phyloP scores from a whole-genome alignment of 2,888 invertebrate genomes.

The Eudemis profundana region DNA sequence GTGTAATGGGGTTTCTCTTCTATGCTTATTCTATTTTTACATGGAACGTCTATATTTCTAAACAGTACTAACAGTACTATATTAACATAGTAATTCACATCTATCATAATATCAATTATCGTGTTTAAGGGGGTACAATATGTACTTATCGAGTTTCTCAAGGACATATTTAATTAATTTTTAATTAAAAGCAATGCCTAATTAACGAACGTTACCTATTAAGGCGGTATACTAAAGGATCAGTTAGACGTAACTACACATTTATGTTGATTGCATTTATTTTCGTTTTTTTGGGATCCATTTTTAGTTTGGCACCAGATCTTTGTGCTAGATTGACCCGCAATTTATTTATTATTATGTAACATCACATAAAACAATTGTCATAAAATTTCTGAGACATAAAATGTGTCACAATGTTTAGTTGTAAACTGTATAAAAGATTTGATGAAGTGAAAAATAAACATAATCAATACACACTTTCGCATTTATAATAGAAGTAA shows the following conservation, averaged over 20 bases:
- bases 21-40: conserved; percentile 21
- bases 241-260: conserved; percentile 10
- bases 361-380: too few species aligned
- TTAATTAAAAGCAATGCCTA: conserved; percentile 22
- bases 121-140: not conserved
- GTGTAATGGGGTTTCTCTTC: conserved; percentile 32
- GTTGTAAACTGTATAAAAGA: too few species aligned
- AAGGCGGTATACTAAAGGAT: conserved; percentile 36
- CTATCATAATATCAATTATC: conserved; percentile 17
- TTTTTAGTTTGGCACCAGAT: too few species aligned
- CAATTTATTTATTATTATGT: too few species aligned
- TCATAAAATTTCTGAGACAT: too few species aligned
- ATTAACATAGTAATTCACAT: conserved; percentile 17
- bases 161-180: not conserved
- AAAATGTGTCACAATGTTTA: too few species aligned
- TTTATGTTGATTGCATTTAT: too few species aligned
- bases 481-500: not conserved
- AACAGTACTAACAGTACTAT: conserved; percentile 22
- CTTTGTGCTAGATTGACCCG: too few species aligned
- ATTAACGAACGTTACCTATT: conserved; percentile 31
- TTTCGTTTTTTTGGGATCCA: too few species aligned
- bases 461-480: too few species aligned
- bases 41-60: conserved; percentile 27
- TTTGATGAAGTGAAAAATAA: too few species aligned
- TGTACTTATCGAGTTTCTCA: not conserved